Base-by-base conservation (phyloP, 1,140 invertebrate genomes). In the Scaptomyza montana region DNA sequence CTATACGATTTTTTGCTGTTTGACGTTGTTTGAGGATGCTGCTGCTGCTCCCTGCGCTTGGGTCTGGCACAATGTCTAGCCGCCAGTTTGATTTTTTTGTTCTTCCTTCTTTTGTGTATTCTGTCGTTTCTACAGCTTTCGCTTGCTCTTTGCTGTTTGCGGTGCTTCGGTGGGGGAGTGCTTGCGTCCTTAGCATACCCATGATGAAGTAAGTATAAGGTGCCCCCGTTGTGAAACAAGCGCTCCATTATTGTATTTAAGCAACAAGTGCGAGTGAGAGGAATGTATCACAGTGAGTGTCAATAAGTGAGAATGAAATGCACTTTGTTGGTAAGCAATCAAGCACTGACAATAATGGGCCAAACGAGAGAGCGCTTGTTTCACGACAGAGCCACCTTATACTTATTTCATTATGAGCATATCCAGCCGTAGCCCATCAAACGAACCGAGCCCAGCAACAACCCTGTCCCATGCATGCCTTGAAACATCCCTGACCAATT, bases 31-130 rank as follows among this genome's bases (percentile, higher is more conserved):
- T 54, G 55, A 47, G 70, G 65, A 74, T 71, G 73, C 53, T 71
- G 68, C 53, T 74, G 46, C 30, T 59, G 41, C 28, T 61, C 43
- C 51, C 21, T 45, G 16, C 65, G 16, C 57, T 54, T 64, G 55
- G 41, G 67, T 76, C 76, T 72, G 73, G 76, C 56, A 66, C 41
- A 43, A 47, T 33, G 76, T 78, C 76, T 78, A 76, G 76, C 76
- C 68, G 55, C 45, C 51, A 53, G 50, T 54, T 51, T 25, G 61
- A 47, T 66, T 61, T 51, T 51, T 36, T 47, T 43, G 12, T n/a
- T 43, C 12, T 25, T 57, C 2, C 8, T 47, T 54, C 5, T 33
- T 33, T 33, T 33, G 30, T 33, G 30, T 33, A 9, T 39, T 51
- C 43, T 30, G 41, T 43, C 33, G 19, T 36, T 49, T 28, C 43